Evolutionary conservation across 2,113 vertebrate species (phyloP).

Genomic region (Myocastor coypus): DNA sequence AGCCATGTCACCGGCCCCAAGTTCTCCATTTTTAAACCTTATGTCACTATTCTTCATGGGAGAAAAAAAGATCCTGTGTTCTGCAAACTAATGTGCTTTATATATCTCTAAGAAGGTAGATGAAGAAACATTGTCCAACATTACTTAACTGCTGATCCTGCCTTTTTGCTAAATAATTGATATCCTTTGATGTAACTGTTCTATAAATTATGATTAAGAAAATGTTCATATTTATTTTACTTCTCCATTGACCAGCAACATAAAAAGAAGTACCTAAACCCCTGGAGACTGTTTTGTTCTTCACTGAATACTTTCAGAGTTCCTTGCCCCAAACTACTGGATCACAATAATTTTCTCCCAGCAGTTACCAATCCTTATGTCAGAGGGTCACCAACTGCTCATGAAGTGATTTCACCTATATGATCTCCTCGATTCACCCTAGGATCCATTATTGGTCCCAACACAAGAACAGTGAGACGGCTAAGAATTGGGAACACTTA

Average conservation of each 20-base stretch:
- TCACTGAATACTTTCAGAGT: background rate
- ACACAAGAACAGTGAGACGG: background rate
- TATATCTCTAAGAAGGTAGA: background rate
- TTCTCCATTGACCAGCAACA: background rate
- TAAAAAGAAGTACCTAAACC: background rate
- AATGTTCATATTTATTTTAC: background rate
- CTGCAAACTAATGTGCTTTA: background rate
- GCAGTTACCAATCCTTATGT: background rate
- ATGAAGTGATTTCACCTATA: background rate
- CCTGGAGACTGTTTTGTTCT: background rate
- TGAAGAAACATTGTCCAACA: background rate
- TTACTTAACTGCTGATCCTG: background rate
- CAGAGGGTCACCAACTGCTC: background rate
- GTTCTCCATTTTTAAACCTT: background rate
- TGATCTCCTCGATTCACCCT: background rate
- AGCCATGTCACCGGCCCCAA: too few relatives aligned
- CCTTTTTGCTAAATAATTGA: background rate
- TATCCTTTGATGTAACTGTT: background rate
- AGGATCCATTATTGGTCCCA: background rate
- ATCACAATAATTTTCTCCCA: background rate
- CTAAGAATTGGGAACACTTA: slow-evolving; percentile 80
- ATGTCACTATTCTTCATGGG: background rate
- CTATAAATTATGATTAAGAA: background rate
- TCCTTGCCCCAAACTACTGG: background rate
- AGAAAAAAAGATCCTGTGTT: background rate